These are phyloP conservation scores for Galeopterus variegatus DNA, from an alignment of 2,113 vertebrate species.

Conservation along the genomic window DNA sequence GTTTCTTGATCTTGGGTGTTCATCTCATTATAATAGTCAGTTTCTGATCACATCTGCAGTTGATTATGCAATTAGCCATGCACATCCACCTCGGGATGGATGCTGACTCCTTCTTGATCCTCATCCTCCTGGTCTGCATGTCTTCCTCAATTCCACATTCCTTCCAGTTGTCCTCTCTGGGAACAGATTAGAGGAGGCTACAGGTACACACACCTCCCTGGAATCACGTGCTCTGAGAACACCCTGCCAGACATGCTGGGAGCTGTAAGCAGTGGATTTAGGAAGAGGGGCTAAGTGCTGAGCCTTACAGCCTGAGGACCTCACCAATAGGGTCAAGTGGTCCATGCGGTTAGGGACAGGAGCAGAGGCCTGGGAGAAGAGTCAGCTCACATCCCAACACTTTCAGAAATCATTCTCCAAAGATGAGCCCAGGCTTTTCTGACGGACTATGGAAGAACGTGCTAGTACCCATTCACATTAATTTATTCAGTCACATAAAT, in stretches of 20 bases:
- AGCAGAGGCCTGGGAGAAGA: background rate
- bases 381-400: background rate
- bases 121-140: no score
- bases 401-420: background rate
- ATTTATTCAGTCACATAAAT: background rate
- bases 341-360: background rate
- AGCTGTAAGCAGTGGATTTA: background rate
- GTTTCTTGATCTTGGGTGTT: constrained; percentile 68
- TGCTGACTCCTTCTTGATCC: no score
- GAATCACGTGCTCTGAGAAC: background rate
- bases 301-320: background rate
- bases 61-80: no score
- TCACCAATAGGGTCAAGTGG: background rate
- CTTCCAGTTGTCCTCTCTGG: background rate
- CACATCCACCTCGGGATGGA: no score
- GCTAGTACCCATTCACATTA: background rate
- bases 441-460: background rate
- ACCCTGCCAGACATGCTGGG: background rate
- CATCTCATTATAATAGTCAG: constrained; percentile 35
- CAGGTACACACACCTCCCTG: background rate
- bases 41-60: constrained; percentile 58
- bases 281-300: background rate
- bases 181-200: background rate
- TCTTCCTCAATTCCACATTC: background rate
- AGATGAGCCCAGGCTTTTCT: background rate